A percentile compares a stretch with the other conserved stretches of the same genome.
phyloP scores from a whole-genome alignment of 2,888 invertebrate species.

The Aquatica leii region DNA sequence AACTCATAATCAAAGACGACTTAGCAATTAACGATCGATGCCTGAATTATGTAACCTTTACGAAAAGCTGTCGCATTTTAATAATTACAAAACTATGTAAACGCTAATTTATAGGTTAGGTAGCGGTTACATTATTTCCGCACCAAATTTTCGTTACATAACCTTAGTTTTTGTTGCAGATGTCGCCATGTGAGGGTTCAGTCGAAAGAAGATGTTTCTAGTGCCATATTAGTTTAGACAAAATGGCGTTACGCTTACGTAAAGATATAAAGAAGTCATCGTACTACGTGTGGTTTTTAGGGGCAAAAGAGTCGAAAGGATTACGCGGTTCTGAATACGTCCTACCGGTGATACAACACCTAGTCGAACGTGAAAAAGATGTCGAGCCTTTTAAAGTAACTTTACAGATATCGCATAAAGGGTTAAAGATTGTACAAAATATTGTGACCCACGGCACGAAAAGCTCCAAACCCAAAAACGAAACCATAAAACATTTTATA shows the following conservation, averaged over 20 bases:
- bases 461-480: conserved; percentile 58
- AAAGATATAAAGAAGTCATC: conserved; percentile 91
- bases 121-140: no score
- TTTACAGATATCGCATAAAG: conserved; percentile 86
- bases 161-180: background rate
- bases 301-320: conserved; percentile 93
- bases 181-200: background rate
- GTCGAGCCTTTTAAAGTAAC: conserved; percentile 92
- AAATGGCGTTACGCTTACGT: conserved; percentile 80
- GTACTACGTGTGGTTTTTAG: conserved; percentile 93
- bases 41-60: no score
- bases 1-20: no score
- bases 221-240: background rate
- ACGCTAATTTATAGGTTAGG: no score
- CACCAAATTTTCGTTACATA: no score
- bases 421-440: conserved; percentile 94
- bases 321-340: conserved; percentile 86
- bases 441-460: conserved; percentile 53
- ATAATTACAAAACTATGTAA: no score
- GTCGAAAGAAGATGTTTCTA: background rate
- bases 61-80: no score
- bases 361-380: conserved; percentile 84
- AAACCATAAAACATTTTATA: conserved; percentile 91
- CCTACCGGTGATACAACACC: conserved; percentile 82
- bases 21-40: no score